Percentiles rank a stretch among this genome's conserved stretches.
phyloP scores from a whole-genome alignment of 2,797 vertebrate genomes.

The Amniataba percoides region DNA sequence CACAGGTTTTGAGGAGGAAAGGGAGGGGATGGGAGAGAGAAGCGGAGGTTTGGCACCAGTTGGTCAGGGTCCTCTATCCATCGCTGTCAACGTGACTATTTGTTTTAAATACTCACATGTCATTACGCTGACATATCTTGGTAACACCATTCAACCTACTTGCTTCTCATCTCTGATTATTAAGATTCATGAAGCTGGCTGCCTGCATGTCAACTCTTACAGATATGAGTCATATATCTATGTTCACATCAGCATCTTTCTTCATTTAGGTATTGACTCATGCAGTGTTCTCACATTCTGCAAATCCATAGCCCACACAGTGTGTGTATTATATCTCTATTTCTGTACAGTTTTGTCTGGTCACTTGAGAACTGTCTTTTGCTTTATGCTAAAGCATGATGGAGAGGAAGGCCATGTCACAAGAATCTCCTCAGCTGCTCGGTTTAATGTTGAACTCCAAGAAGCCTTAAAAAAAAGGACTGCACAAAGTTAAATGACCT shows the following conservation, averaged over 20 bases:
- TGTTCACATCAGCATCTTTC: constrained; percentile 84
- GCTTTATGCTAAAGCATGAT: constrained; percentile 65
- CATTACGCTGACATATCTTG: constrained; percentile 69
- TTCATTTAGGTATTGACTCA: constrained; percentile 83
- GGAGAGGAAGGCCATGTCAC: constrained; percentile 45
- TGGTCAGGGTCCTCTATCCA: constrained; percentile 57
- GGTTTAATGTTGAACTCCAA: constrained; percentile 19
- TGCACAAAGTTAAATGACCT: constrained; percentile 9
- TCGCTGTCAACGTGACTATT: constrained; percentile 57
- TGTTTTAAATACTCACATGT: constrained; percentile 69
- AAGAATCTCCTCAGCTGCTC: constrained; percentile 15
- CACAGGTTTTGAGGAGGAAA: constrained; percentile 73
- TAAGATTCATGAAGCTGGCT: constrained; percentile 80
- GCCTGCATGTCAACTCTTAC: constrained; percentile 77
- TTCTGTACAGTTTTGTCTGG: constrained; percentile 70
- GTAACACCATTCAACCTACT: constrained; percentile 58
- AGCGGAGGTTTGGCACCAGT: constrained; percentile 64
- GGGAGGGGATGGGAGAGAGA: constrained; percentile 62
- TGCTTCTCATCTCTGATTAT: constrained; percentile 79
- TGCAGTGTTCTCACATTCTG: constrained; percentile 71
- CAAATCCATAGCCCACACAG: constrained; percentile 70
- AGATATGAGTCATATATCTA: constrained; percentile 80
- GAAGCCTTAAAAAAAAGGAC: neutral
- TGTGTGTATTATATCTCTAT: constrained; percentile 75
- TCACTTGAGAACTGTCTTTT: constrained; percentile 61